Percentiles rank a stretch among this genome's conserved stretches.
phyloP scores from a whole-genome alignment of 1,140 invertebrate species.

The Littorina saxatilis region DNA sequence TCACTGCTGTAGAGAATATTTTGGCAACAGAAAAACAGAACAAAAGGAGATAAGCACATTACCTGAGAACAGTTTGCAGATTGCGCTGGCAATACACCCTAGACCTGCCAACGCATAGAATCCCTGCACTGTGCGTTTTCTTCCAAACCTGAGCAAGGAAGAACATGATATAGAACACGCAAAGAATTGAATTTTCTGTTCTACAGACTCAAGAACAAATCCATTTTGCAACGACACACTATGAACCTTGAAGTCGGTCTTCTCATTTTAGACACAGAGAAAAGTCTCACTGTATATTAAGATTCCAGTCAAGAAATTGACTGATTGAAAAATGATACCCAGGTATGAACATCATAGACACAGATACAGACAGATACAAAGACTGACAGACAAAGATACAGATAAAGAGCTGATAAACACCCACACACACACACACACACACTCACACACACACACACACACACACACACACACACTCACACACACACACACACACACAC shows the following conservation, averaged over 20 bases:
- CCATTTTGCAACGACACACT: too few species aligned
- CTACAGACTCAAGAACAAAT: not conserved
- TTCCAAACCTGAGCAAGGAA: not conserved
- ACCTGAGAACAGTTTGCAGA: conserved; percentile 1
- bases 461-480: not conserved
- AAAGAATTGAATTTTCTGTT: not conserved
- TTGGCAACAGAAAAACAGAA: too few species aligned
- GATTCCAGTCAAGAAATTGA: not conserved
- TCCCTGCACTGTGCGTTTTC: not conserved
- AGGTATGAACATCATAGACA: not conserved
- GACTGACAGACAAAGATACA: not conserved
- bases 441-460: not conserved
- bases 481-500: not conserved
- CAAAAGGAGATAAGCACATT: too few species aligned
- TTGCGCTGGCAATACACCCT: conserved; percentile 2
- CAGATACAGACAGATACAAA: conserved; percentile 5
- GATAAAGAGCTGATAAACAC: not conserved
- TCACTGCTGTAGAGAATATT: too few species aligned
- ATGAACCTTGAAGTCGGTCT: not conserved
- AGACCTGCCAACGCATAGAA: not conserved
- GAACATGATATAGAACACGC: not conserved
- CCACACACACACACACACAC: conserved; percentile 13
- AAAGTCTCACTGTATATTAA: not conserved
- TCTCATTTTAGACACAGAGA: not conserved
- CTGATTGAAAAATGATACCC: not conserved